Evolutionary conservation across 2,888 invertebrate genomes (phyloP).

Genomic region (Tenthredo amoena): DNA sequence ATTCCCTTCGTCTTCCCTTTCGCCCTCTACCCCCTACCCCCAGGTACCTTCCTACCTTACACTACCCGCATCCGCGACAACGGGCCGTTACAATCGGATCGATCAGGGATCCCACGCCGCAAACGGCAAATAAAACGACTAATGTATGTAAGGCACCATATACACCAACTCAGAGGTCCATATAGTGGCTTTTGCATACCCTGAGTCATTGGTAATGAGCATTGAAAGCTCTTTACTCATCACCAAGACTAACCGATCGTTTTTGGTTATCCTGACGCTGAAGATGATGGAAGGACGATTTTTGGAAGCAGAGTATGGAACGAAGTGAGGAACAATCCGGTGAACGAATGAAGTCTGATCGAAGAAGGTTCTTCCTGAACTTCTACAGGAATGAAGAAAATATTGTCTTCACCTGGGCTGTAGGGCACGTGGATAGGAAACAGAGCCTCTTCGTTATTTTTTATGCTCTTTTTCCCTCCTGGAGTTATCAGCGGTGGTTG

Average conservation of each 20-base stretch:
- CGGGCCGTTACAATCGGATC: conserved; percentile 77
- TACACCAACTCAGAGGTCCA: background rate
- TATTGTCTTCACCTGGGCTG: background rate
- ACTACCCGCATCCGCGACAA: conserved; percentile 75
- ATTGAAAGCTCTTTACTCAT: background rate
- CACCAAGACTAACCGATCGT: background rate
- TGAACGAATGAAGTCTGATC: background rate
- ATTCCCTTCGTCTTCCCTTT: conserved; percentile 48
- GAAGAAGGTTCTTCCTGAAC: background rate
- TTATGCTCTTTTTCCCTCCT: background rate
- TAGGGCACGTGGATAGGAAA: conserved; percentile 13
- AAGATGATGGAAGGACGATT: background rate
- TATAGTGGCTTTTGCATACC: background rate
- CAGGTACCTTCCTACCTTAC: conserved; percentile 63
- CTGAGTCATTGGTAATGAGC: background rate
- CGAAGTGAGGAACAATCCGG: background rate
- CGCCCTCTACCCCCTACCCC: conserved; percentile 63
- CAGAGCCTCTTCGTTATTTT: conserved; percentile 9
- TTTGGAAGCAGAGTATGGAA: background rate
- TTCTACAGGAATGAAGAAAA: background rate
- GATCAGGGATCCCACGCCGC: conserved; percentile 72
- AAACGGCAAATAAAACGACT: conserved; percentile 62
- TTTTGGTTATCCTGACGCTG: background rate
- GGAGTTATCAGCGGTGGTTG: background rate
- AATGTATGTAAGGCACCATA: conserved; percentile 63